phyloP scores from a whole-genome alignment of 2,888 invertebrate genomes.

The Synergus umbraculus region DNA sequence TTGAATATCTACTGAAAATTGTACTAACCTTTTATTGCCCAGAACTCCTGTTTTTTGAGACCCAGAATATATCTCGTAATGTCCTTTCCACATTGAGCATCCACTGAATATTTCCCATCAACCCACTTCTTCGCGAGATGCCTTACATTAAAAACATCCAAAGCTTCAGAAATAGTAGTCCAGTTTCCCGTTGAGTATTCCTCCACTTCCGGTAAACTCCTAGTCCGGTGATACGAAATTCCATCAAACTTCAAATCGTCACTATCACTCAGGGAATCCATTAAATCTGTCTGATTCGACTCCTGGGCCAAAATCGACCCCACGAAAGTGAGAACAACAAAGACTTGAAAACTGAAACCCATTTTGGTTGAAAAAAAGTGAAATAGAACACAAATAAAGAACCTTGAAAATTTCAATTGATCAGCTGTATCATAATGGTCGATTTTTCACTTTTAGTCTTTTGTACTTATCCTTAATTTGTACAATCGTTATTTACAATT shows the following conservation, averaged over 20 bases:
- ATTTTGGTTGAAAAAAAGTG: constrained; percentile 14
- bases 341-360: background rate
- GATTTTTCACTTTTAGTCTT: background rate
- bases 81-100: constrained; percentile 68
- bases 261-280: constrained; percentile 45
- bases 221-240: constrained; percentile 57
- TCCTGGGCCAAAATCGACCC: constrained; percentile 39
- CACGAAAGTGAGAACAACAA: constrained; percentile 36
- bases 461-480: background rate
- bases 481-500: background rate
- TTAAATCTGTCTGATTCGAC: constrained; percentile 26
- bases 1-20: background rate
- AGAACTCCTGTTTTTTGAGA: constrained; percentile 68
- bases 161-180: constrained; percentile 68
- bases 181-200: constrained; percentile 60
- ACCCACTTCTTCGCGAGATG: constrained; percentile 79
- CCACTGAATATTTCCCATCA: constrained; percentile 68
- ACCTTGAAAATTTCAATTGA: background rate
- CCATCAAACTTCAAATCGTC: constrained; percentile 44
- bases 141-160: constrained; percentile 70
- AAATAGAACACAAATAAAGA: background rate
- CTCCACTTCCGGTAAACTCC: constrained; percentile 61
- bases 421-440: background rate
- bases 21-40: constrained; percentile 73
- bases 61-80: constrained; percentile 70